Base-by-base conservation (phyloP, 1,140 invertebrate species). In the Panagrolaimus sp. region DNA sequence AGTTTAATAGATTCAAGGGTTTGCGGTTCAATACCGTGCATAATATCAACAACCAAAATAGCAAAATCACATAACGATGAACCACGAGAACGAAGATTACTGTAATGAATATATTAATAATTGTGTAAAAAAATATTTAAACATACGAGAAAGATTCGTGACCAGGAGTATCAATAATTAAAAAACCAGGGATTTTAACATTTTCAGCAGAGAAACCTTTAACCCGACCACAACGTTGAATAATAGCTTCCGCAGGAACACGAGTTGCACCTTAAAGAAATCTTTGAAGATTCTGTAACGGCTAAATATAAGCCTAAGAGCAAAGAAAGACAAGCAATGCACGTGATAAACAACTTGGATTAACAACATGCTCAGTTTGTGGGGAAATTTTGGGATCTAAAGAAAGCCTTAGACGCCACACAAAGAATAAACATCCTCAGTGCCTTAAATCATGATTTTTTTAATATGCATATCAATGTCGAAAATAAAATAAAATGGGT, bases 41-140 rank as follows among this genome's bases (percentile, higher is more conserved):
- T 99, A 84, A 99, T 96, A 84, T 99, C 96, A 48, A 99, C 93
- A 38, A 99, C 96, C 63, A 99, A 87, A 87, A 99, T 96, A 48
- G 96, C 94, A 84, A 98, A 96, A 87, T 99, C 96, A 88, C 96
- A 99, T 15, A 99, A 88, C 15, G 95, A 98, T 0, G 96, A 98
- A 21, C 96, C 96, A 81, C 96, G 88, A 80, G 90, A 94, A 71
- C 96, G 88, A 48, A 99, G 86, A 87, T 99, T 99, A 80, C 93
- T 96, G 85, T 46, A 84, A 77, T n/a, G n/a, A n/a, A n/a, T n/a
- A n/a, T n/a, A n/a, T n/a, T n/a, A n/a, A 28, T 47, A 69, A 14
- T 32, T 65, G 17, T 44, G 26, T n/a, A 24, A 71, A 71, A 9
- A 21, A 14, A 28, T 32, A 47, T 63, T 55, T 17, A 48, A 45